Conservation (phyloP, 2,888 invertebrate species). For the Eupeodes latifasciatus region DNA sequence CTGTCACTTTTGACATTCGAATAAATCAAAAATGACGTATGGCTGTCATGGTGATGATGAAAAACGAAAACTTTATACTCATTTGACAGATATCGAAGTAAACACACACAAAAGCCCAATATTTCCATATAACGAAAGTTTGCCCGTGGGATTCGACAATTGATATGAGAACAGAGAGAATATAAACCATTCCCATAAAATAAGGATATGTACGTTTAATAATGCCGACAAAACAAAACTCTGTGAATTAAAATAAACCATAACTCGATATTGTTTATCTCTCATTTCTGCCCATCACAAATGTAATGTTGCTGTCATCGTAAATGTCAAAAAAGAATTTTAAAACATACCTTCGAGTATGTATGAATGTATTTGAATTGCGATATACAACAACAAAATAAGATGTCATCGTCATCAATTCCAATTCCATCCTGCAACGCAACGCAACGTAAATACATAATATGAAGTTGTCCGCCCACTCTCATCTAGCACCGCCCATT, state of each 20-base stretch:
- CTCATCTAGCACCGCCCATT: slow-evolving; percentile 61
- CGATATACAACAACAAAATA: slow-evolving; percentile 6
- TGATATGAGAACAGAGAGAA: background rate
- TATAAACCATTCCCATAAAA: background rate
- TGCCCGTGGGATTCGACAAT: slow-evolving; percentile 36
- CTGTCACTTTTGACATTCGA: slow-evolving; percentile 21
- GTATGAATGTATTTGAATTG: slow-evolving; percentile 24
- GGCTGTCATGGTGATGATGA: background rate
- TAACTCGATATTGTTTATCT: slow-evolving; percentile 54
- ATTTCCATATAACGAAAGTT: slow-evolving; percentile 4
- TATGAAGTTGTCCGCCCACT: slow-evolving; percentile 52
- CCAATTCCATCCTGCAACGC: background rate
- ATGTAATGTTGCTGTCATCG: slow-evolving; percentile 66
- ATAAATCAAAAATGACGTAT: slow-evolving; percentile 28
- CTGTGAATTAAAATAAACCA: slow-evolving; percentile 37
- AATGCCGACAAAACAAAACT: slow-evolving; percentile 46
- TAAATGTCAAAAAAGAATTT: slow-evolving; percentile 61
- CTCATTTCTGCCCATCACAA: slow-evolving; percentile 62
- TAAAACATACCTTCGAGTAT: slow-evolving; percentile 39
- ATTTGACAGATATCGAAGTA: background rate
- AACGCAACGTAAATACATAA: too few species aligned
- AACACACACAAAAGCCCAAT: background rate
- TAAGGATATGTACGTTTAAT: background rate
- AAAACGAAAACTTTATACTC: background rate
- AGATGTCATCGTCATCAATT: slow-evolving; percentile 43